phyloP scores from a whole-genome alignment of 2,113 vertebrate species.

The Trochalopteron elliotii region DNA sequence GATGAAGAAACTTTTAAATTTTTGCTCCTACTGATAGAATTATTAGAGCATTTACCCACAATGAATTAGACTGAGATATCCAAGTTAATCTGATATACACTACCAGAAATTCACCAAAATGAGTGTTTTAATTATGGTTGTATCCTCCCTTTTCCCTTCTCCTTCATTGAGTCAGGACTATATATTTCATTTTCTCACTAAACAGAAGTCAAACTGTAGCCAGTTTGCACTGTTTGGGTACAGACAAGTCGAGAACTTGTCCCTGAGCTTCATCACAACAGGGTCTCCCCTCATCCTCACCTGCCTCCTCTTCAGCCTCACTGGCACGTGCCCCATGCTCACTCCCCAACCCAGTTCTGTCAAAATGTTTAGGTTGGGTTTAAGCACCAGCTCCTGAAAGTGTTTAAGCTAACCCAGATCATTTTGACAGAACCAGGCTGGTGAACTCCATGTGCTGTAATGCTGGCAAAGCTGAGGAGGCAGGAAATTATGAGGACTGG shows the following conservation, averaged over 20 bases:
- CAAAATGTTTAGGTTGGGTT: neutral
- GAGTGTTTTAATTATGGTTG: neutral
- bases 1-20: neutral
- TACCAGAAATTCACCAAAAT: neutral
- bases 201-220: neutral
- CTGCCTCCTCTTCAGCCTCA: neutral
- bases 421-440: conserved; percentile 56
- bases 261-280: neutral
- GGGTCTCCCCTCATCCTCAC: neutral
- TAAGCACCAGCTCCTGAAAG: neutral
- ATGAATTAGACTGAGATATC: neutral
- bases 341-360: neutral
- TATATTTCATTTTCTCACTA: neutral
- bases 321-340: neutral
- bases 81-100: neutral
- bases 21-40: neutral
- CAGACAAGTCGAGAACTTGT: neutral
- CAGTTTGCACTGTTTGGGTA: neutral
- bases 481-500: neutral
- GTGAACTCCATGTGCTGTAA: neutral
- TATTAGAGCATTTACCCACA: neutral
- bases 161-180: neutral
- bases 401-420: conserved; percentile 31
- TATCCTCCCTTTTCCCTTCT: neutral
- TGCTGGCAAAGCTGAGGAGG: neutral